phyloP scores from a whole-genome alignment of 2,888 invertebrate species.

The Torymus aiolomorphi region DNA sequence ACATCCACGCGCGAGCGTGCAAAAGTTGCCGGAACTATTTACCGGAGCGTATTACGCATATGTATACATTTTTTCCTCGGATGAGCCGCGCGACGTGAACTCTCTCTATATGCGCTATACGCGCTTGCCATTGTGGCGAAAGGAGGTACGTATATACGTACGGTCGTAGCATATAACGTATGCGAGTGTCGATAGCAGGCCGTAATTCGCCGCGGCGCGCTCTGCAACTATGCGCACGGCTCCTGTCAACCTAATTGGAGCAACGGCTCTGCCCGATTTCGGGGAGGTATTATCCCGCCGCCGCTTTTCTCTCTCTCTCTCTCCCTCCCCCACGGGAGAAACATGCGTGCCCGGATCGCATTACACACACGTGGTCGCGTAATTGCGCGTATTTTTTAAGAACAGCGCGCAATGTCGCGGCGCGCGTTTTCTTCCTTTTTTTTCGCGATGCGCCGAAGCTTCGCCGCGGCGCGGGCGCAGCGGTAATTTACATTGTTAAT shows the following conservation, averaged over 20 bases:
- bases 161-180: not conserved
- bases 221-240: constrained; percentile 11
- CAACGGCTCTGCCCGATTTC: not conserved
- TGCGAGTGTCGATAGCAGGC: not conserved
- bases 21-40: no score
- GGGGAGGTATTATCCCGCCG: not conserved
- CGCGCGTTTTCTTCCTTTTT: not conserved
- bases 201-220: not conserved
- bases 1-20: no score
- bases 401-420: not conserved
- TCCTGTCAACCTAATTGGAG: not conserved
- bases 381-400: no score
- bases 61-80: no score
- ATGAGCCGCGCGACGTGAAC: no score
- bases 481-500: constrained; percentile 40
- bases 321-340: no score
- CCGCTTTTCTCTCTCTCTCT: not conserved
- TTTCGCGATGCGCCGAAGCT: not conserved
- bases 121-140: no score
- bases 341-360: no score
- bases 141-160: not conserved
- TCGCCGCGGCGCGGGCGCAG: not conserved
- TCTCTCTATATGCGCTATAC: no score
- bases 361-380: no score
- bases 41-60: no score